Evolutionary conservation across 2,888 invertebrate species (phyloP).

Genomic region (Cremastinae sp.): DNA sequence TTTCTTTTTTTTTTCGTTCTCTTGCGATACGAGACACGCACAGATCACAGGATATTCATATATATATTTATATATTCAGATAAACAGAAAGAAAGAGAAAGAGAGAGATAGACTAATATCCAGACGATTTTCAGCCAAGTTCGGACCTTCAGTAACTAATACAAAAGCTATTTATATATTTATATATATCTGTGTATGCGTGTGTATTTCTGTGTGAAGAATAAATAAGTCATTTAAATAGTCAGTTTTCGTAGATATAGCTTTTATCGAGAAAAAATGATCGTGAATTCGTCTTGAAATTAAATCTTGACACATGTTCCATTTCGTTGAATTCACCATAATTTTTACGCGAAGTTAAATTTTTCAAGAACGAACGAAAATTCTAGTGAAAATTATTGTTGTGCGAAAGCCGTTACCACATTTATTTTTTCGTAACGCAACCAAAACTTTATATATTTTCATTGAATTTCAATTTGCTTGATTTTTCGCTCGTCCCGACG

Average conservation of each 20-base stretch:
- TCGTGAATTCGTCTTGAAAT: not conserved
- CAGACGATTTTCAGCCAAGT: constrained; percentile 50
- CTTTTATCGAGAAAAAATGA: not conserved
- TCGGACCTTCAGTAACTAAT: constrained; percentile 29
- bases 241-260: too few relatives aligned
- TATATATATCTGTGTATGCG: constrained; percentile 19
- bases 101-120: constrained; percentile 46
- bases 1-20: constrained; percentile 25
- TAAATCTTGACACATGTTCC: not conserved
- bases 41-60: constrained; percentile 26
- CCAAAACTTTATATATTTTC: too few relatives aligned
- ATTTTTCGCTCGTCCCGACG: not conserved
- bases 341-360: too few relatives aligned
- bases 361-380: not conserved
- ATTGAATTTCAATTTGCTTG: not conserved
- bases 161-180: constrained; percentile 42
- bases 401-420: too few relatives aligned
- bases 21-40: constrained; percentile 48
- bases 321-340: not conserved
- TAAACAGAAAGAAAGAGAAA: constrained; percentile 44
- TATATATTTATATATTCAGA: constrained; percentile 20
- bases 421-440: too few relatives aligned
- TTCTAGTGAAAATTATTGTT: too few relatives aligned
- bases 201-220: not conserved
- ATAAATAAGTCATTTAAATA: not conserved